These are phyloP conservation scores for Scopus umbretta DNA, from an alignment of 2,113 vertebrate genomes.

Conservation along the genomic window DNA sequence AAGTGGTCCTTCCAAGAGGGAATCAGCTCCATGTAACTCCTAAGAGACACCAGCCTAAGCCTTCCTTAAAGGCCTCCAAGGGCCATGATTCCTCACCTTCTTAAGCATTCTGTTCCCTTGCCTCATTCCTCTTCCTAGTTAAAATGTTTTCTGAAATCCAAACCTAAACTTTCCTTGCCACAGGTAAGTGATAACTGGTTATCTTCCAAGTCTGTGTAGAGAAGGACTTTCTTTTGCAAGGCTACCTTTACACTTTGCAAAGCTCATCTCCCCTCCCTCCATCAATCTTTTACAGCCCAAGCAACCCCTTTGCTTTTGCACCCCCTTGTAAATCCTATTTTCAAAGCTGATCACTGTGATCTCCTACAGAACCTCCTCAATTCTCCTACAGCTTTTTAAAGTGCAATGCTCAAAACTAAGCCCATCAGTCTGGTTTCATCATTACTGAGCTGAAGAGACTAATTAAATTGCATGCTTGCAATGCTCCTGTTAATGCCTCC, in stretches of 20 bases:
- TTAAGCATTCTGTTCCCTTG: not conserved
- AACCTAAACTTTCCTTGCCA: not conserved
- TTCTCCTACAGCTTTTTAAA: not conserved
- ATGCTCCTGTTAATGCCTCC: not conserved
- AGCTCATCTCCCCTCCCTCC: not conserved
- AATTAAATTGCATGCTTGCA: constrained; percentile 18
- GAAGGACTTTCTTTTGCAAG: not conserved
- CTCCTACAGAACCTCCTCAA: not conserved
- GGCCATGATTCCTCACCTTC: not conserved
- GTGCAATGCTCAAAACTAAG: not conserved
- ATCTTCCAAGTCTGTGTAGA: not conserved
- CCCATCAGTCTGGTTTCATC: not conserved
- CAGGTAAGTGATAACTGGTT: not conserved
- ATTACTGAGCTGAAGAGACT: not conserved
- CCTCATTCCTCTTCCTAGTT: not conserved
- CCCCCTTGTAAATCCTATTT: not conserved
- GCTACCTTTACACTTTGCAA: not conserved
- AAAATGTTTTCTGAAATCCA: not conserved
- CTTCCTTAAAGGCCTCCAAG: not conserved
- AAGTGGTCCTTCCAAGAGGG: not conserved
- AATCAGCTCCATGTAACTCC: not conserved
- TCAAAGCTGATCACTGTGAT: not conserved
- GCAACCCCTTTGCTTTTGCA: not conserved
- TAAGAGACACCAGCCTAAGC: not conserved
- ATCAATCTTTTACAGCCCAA: not conserved